Percentiles rank a stretch among this genome's conserved stretches.
phyloP scores from a whole-genome alignment of 2,113 vertebrate genomes.

The Campylomormyrus tamandua region DNA sequence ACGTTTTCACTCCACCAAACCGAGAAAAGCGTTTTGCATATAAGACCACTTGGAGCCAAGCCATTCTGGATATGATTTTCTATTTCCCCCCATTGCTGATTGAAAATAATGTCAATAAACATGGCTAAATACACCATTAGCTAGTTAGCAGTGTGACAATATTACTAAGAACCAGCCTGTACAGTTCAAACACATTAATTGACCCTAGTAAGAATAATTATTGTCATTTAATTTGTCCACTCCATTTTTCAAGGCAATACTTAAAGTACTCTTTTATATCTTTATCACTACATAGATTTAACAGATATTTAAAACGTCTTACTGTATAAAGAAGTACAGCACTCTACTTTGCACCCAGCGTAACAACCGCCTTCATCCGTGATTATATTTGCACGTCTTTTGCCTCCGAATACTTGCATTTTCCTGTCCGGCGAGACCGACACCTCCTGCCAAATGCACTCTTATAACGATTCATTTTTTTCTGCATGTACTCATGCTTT shows the following conservation, averaged over 20 bases:
- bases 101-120: background rate
- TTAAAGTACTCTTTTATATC: background rate
- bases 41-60: background rate
- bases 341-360: background rate
- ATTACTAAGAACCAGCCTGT: background rate
- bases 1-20: background rate
- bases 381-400: background rate
- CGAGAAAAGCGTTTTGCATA: background rate
- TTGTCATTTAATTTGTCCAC: background rate
- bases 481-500: constrained; percentile 9
- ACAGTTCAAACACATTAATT: background rate
- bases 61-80: background rate
- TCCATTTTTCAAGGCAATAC: background rate
- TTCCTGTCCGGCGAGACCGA: background rate
- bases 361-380: background rate
- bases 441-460: background rate
- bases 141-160: background rate
- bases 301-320: background rate
- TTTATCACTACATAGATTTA: background rate
- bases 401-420: background rate
- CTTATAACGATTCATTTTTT: constrained; percentile 17
- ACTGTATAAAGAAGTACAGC: background rate
- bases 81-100: background rate
- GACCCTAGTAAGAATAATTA: background rate
- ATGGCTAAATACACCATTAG: background rate